These are phyloP conservation scores for Azemiops feae DNA, from an alignment of 2,113 vertebrate genomes.

Conservation along the genomic window DNA sequence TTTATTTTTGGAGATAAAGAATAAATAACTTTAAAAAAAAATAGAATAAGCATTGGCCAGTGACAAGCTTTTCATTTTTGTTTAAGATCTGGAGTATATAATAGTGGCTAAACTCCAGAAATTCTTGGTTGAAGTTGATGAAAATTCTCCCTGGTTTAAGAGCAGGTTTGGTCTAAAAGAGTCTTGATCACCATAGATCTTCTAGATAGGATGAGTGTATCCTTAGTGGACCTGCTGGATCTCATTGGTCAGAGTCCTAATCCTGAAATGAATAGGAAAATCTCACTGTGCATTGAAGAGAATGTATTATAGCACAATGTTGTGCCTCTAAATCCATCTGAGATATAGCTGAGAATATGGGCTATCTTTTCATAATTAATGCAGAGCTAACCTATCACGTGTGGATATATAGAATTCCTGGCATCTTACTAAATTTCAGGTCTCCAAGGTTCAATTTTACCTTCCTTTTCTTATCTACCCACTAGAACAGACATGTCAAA, in stretches of 20 bases:
- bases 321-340: neutral
- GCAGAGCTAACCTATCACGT: neutral
- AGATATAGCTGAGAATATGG: neutral
- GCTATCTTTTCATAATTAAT: neutral
- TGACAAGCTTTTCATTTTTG: neutral
- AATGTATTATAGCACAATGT: neutral
- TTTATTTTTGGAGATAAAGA: too few relatives aligned
- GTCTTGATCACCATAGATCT: neutral
- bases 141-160: neutral
- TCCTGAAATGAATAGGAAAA: neutral
- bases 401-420: neutral
- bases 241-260: neutral
- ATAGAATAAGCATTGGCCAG: neutral
- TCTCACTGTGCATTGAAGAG: neutral
- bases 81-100: neutral
- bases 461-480: neutral
- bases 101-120: neutral
- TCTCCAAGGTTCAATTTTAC: neutral
- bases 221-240: neutral
- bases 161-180: neutral
- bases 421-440: neutral
- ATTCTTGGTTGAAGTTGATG: neutral
- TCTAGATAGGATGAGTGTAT: neutral
- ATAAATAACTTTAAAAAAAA: too few relatives aligned
- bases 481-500: too few relatives aligned